A percentile compares a stretch with the other conserved stretches of the same genome.
Evolutionary conservation across 2,113 vertebrate species (phyloP).

Genomic region (Syrrhaptes paradoxus): DNA sequence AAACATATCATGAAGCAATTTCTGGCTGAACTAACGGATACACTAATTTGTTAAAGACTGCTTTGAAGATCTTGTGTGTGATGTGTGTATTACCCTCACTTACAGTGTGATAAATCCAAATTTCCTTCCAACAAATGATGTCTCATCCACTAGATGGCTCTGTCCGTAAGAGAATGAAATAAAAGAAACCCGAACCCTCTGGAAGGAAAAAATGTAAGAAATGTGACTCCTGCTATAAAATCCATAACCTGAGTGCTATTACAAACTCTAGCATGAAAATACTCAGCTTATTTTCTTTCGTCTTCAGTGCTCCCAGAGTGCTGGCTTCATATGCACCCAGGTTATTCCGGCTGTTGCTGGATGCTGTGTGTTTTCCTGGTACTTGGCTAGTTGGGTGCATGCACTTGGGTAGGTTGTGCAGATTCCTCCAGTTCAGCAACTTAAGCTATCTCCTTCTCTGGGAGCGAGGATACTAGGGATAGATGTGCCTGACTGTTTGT

Average conservation of each 20-base stretch:
- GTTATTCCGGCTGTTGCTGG: background rate
- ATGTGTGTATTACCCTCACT: too few species aligned
- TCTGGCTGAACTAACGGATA: background rate
- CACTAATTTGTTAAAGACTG: background rate
- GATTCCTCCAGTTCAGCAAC: background rate
- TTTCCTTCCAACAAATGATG: background rate
- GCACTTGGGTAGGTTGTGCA: background rate
- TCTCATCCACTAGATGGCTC: slow-evolving; percentile 39
- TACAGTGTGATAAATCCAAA: background rate
- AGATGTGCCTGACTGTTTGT: background rate
- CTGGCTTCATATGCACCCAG: background rate
- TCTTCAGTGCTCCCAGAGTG: background rate
- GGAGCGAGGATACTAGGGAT: background rate
- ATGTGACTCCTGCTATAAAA: background rate
- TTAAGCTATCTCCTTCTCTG: background rate
- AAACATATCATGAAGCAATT: background rate
- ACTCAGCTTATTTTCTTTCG: background rate
- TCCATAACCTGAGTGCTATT: background rate
- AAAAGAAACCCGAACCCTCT: background rate
- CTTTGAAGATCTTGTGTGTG: background rate
- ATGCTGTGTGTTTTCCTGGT: background rate
- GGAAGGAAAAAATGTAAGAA: background rate
- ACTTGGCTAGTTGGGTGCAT: background rate
- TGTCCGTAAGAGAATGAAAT: background rate
- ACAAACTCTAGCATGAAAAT: background rate